Conservation (phyloP, 2,113 vertebrate genomes). For the Ranitomeya variabilis region DNA sequence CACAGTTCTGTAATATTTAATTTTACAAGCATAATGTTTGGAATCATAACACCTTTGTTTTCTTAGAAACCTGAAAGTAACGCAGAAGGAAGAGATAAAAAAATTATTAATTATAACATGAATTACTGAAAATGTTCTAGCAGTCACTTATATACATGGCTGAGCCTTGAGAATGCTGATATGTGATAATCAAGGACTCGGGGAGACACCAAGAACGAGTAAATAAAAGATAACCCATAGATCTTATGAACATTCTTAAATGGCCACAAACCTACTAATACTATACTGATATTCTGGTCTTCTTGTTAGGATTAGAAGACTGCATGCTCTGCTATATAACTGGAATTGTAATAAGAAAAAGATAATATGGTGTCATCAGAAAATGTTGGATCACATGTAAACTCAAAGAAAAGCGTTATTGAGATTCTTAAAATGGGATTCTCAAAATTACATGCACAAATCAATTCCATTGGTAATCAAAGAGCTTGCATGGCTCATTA, state of each 20-base stretch:
- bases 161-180: conserved; percentile 48
- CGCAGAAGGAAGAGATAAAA: neutral
- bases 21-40: neutral
- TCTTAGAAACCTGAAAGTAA: conserved; percentile 28
- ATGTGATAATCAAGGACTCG: conserved; percentile 3
- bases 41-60: conserved; percentile 8
- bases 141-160: neutral
- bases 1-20: neutral
- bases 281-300: too few relatives aligned
- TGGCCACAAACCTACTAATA: neutral
- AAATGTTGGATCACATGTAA: conserved; percentile 5
- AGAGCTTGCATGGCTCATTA: conserved; percentile 31
- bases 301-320: neutral
- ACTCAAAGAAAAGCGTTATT: conserved; percentile 17
- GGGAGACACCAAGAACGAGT: conserved; percentile 22
- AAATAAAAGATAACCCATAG: conserved; percentile 26
- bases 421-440: conserved; percentile 19
- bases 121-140: neutral
- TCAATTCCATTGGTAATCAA: conserved; percentile 42
- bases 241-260: neutral
- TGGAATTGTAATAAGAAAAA: neutral
- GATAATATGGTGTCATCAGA: neutral
- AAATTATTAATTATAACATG: conserved; percentile 14
- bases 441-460: conserved; percentile 42
- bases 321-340: neutral